Evolutionary conservation across 2,113 vertebrate genomes (phyloP), one percentile per base, ranked within the genome.

Genomic region (Nymphicus hollandicus): DNA sequence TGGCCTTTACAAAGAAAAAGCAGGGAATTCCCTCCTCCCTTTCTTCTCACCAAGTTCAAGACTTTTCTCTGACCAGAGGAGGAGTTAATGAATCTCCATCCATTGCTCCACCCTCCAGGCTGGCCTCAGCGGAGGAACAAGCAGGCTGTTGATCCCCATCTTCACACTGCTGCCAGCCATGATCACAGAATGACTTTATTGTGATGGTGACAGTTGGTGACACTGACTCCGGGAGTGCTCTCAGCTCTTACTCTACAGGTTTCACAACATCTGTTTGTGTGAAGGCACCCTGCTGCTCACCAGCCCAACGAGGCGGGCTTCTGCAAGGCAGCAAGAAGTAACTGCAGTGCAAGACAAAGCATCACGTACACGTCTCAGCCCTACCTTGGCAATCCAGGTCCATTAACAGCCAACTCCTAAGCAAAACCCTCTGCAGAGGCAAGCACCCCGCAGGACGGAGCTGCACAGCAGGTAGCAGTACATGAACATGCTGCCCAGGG

Each of bases 301-400:
- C 66, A 49, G 82, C 44, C 53, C 69, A 6, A 19, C 14, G 16
- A 64, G 84, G 20, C 6, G 16, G 25, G 23, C 64, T 22, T 19
- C 8, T 13, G 64, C 17, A 4, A 44, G 55, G 81, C 52, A 18
- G 47, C 2, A 7, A 20, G 56, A 15, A 72, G n/a, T 15, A 70
- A 17, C 6, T 0, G 5, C 29, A 9, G 46, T 7, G 7, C 33
- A 23, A 12, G 47, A 39, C 11, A 23, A 31, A 52, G 73, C 28
- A 2, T 7, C 70, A 1, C 7, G 0, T 0, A 4, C 0, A 29
- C 22, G 19, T 4, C 79, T 10, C 10, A 3, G 19, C 73, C 68
- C 46, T 17, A 1, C 84, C 47, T 24, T 8, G 18, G 50, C 53
- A 29, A 12, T 39, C 15, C 81, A 2, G 77, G 39, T 1, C 31